Conservation (phyloP, 1,140 invertebrate genomes). For the Drosophila truncata region DNA sequence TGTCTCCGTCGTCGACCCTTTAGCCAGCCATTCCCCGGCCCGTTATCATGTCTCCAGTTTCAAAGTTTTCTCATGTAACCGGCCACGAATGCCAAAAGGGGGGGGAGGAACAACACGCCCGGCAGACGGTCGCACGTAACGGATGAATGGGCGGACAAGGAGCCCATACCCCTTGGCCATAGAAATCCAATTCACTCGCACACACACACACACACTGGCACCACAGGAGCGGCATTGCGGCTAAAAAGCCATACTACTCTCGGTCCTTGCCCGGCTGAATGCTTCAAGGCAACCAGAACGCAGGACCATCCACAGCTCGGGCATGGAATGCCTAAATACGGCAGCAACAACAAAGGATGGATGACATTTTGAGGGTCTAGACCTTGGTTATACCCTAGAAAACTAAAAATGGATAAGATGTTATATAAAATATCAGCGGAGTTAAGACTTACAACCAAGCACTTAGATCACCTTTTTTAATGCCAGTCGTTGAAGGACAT, state of each 20-base stretch:
- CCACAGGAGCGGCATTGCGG: constrained; percentile 67
- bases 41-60: constrained; percentile 80
- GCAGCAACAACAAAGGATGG: constrained; percentile 29
- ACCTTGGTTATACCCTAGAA: background rate
- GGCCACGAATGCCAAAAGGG: constrained; percentile 26
- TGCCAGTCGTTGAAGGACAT: background rate
- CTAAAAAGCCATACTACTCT: constrained; percentile 72
- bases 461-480: background rate
- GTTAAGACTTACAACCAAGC: background rate
- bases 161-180: constrained; percentile 19
- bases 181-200: constrained; percentile 43
- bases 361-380: background rate
- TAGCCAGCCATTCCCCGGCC: constrained; percentile 61
- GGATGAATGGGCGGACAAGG: constrained; percentile 79
- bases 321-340: constrained; percentile 70
- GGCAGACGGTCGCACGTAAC: constrained; percentile 62
- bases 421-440: background rate
- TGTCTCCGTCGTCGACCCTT: constrained; percentile 62
- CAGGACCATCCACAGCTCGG: constrained; percentile 51
- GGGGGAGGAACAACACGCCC: constrained; percentile 4
- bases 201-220: constrained; percentile 27
- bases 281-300: constrained; percentile 60
- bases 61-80: constrained; percentile 83
- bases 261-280: constrained; percentile 46
- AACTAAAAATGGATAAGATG: background rate